These are phyloP conservation scores for Nymphalis polychloros DNA, from an alignment of 2,888 invertebrate genomes.

Conservation along the genomic window DNA sequence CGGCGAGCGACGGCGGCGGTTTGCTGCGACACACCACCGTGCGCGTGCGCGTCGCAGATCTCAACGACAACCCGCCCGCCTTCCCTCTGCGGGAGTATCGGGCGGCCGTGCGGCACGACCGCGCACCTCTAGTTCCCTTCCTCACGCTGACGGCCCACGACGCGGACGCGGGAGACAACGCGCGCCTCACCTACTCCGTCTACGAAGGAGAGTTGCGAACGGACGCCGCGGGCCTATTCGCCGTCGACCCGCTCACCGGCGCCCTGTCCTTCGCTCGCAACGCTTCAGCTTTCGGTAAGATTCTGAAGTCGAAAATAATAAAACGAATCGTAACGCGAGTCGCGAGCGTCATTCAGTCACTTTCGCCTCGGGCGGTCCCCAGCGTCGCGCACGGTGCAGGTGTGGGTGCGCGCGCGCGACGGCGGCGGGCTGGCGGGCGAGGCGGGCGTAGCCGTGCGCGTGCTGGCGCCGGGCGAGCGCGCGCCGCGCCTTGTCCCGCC, in stretches of 20 bases:
- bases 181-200: slow-evolving; percentile 88
- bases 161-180: slow-evolving; percentile 87
- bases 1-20: slow-evolving; percentile 92
- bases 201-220: slow-evolving; percentile 82
- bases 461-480: slow-evolving; percentile 85
- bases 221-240: slow-evolving; percentile 85
- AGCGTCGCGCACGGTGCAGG: slow-evolving; percentile 91
- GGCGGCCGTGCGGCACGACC: slow-evolving; percentile 83
- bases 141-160: slow-evolving; percentile 84
- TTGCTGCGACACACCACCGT: slow-evolving; percentile 88
- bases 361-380: slow-evolving; percentile 19
- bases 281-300: slow-evolving; percentile 76
- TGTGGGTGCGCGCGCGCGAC: slow-evolving; percentile 94
- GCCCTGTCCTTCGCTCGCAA: slow-evolving; percentile 85
- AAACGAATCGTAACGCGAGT: too few species aligned
- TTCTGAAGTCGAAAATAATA: neutral
- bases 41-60: slow-evolving; percentile 90
- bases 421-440: slow-evolving; percentile 90
- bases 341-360: too few species aligned
- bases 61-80: slow-evolving; percentile 91
- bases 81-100: slow-evolving; percentile 90
- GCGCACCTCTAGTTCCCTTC: slow-evolving; percentile 61
- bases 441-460: slow-evolving; percentile 90
- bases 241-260: slow-evolving; percentile 88
- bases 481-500: slow-evolving; percentile 89